Base-by-base conservation (phyloP, 2,797 vertebrate species). In the Xenentodon cancila region DNA sequence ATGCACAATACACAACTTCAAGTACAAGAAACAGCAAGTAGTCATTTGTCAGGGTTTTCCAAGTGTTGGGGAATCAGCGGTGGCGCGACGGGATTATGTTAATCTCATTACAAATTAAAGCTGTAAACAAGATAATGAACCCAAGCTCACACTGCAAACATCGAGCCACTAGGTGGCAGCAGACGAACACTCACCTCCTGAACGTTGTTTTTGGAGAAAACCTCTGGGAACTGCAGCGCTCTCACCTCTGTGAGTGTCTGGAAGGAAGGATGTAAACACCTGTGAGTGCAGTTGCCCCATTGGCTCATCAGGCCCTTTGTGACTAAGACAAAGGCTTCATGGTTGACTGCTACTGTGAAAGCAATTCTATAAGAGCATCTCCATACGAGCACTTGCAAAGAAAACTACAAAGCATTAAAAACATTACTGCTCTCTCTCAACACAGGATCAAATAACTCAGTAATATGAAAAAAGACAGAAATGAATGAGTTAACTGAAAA, bases 201-300 rank as follows among this genome's bases (percentile, higher is more conserved):
- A 47, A 92, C 77, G 68, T 96, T 98, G 88, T 95, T 95, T 82
- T 93, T 94, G 86, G 91, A 92, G 90, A 99, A 99, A 0, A 94
- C 55, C 20, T 86, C 77, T 16, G 98, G 98, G 89, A 99, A 98
- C 65, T 91, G 94, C 86, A 96, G 88, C 37, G 88, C 92, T 64
- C 97, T 91, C 73, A 98, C 96, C 82, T 97, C 95, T 25, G 94
- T 97, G 87, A 99, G 93, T 0, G 94, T 97, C 98, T 99, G 87
- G 51, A 79, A 55, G 60, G 73, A 58, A 79, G 25, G 64, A 85
- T 21, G 80, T 70, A 81, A 88, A 86, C 84, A 88, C 71, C 75
- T 77, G 78, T 83, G 79, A 84, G 75, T 8, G 16, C 25, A 71
- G 68, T 66, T 4, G 57, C 2, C 55, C 66, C 49, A 47, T 46